A percentile compares a stretch with the other conserved stretches of the same genome.
Evolutionary conservation across 2,888 invertebrate species (phyloP).

Genomic region (Aphodius granarius): DNA sequence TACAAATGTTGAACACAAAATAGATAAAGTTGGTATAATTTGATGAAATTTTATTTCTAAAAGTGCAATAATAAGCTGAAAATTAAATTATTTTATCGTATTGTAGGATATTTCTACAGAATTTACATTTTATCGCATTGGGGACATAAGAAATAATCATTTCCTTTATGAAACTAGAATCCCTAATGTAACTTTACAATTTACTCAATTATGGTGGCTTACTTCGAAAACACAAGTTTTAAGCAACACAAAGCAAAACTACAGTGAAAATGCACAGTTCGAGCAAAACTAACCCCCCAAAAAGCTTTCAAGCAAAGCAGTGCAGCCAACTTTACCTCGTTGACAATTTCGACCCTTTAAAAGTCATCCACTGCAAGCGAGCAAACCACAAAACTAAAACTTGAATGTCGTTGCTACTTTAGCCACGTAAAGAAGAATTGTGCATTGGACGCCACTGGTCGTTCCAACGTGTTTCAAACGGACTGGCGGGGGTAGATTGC

Average conservation of each 20-base stretch:
- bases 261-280: neutral
- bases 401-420: constrained; percentile 10
- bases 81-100: no score
- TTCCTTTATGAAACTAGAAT: neutral
- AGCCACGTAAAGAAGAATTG: neutral
- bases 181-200: neutral
- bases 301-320: neutral
- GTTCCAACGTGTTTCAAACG: neutral
- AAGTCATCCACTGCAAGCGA: neutral
- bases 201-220: neutral
- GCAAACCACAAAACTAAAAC: constrained; percentile 21
- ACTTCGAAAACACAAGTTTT: neutral
- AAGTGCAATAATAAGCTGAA: no score
- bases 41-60: no score
- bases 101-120: no score
- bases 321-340: neutral
- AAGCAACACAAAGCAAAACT: neutral
- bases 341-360: neutral
- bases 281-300: neutral
- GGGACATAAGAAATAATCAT: no score
- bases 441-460: neutral
- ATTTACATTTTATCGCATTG: no score
- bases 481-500: constrained; percentile 29
- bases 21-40: no score
- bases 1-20: no score